phyloP scores from a whole-genome alignment of 2,888 invertebrate species.

The Temnothorax rugatulus region DNA sequence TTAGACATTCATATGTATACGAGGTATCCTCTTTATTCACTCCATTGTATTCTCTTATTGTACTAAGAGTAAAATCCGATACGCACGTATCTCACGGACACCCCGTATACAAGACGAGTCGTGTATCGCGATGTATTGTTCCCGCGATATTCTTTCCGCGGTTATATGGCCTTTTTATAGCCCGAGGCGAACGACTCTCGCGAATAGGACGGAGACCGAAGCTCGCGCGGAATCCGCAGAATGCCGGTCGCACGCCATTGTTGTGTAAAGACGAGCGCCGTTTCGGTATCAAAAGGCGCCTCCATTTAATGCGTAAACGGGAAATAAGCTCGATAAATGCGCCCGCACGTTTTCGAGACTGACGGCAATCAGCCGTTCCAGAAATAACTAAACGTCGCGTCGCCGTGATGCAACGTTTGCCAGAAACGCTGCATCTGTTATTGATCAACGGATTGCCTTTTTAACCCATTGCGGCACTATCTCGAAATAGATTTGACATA shows the following conservation, averaged over 20 bases:
- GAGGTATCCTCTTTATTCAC: neutral
- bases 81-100: slow-evolving; percentile 10
- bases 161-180: slow-evolving; percentile 35
- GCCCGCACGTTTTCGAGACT: slow-evolving; percentile 16
- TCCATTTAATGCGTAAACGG: slow-evolving; percentile 32
- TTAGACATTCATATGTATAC: neutral
- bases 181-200: slow-evolving; percentile 25
- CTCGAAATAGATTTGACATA: neutral
- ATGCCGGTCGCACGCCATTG: slow-evolving; percentile 24
- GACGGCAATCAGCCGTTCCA: neutral
- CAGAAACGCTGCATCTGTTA: neutral
- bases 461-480: neutral
- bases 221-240: slow-evolving; percentile 35
- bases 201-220: slow-evolving; percentile 17
- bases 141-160: slow-evolving; percentile 33
- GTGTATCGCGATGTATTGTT: slow-evolving; percentile 35
- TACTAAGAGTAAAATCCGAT: neutral
- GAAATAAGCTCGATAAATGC: slow-evolving; percentile 46
- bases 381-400: slow-evolving; percentile 16
- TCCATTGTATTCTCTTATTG: neutral
- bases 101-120: slow-evolving; percentile 1
- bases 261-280: slow-evolving; percentile 32
- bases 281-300: slow-evolving; percentile 33
- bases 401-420: slow-evolving; percentile 4
- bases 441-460: slow-evolving; percentile 1